Evolutionary conservation across 2,888 invertebrate genomes (phyloP).

Genomic region (Andrena minutula): DNA sequence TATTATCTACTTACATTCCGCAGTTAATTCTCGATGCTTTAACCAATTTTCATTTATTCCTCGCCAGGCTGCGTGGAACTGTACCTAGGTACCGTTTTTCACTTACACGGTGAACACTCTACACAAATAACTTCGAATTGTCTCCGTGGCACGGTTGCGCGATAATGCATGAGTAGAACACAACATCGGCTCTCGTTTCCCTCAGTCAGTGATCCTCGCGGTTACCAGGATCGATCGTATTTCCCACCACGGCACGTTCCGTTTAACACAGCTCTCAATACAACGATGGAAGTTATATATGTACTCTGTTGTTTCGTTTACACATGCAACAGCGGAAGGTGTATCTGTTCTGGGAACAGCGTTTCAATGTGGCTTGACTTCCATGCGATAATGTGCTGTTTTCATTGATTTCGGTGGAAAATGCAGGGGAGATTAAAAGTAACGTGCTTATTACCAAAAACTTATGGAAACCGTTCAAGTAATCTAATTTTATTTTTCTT

Average conservation of each 20-base stretch:
- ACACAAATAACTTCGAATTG: no score
- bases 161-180: not conserved
- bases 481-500: no score
- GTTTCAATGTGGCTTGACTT: not conserved
- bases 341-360: not conserved
- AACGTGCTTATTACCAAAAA: no score
- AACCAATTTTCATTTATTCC: no score
- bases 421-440: no score
- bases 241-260: conserved; percentile 15
- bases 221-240: conserved; percentile 37
- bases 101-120: no score
- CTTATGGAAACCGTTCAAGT: no score
- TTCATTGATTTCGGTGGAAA: not conserved
- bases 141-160: no score
- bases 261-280: conserved; percentile 20
- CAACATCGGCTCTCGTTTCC: conserved; percentile 15
- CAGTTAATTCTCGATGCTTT: no score
- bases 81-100: no score
- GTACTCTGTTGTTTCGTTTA: conserved; percentile 16
- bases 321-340: conserved; percentile 4
- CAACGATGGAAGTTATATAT: conserved; percentile 3
- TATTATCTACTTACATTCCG: no score
- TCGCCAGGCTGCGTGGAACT: no score
- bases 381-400: not conserved
- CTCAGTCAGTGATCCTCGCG: conserved; percentile 7